Evolutionary conservation across 2,888 invertebrate species (phyloP).

Genomic region (Neria commutata): DNA sequence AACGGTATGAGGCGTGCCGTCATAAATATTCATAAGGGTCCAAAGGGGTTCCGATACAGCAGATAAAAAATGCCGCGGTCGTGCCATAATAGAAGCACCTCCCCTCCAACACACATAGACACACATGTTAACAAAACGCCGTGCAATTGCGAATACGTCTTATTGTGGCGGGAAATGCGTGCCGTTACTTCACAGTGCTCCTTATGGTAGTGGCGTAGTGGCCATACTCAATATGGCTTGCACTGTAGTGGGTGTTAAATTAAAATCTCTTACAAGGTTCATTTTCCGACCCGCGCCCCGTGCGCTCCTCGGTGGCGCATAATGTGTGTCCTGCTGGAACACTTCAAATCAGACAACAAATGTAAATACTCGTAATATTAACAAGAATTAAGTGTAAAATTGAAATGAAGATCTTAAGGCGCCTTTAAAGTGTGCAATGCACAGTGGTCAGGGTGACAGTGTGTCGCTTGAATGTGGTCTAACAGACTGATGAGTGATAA

Average conservation of each 20-base stretch:
- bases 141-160: neutral
- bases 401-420: too few relatives aligned
- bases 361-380: too few relatives aligned
- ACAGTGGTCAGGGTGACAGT: too few relatives aligned
- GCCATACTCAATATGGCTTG: neutral
- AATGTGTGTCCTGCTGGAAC: too few relatives aligned
- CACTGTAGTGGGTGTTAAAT: neutral
- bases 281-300: neutral
- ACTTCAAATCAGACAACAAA: too few relatives aligned
- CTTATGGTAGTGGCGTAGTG: too few relatives aligned
- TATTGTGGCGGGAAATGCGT: conserved; percentile 8
- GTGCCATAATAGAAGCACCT: conserved; percentile 41
- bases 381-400: too few relatives aligned
- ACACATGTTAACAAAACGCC: neutral
- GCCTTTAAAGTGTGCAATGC: too few relatives aligned
- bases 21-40: conserved; percentile 53
- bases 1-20: neutral
- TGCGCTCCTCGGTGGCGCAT: conserved; percentile 12
- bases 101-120: conserved; percentile 16
- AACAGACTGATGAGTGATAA: too few relatives aligned
- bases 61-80: too few relatives aligned
- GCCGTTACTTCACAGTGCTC: conserved; percentile 16
- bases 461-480: too few relatives aligned
- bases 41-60: conserved; percentile 38
- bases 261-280: neutral